These are phyloP conservation scores for Dasyurus viverrinus DNA, from an alignment of 2,113 vertebrate species.

Conservation along the genomic window DNA sequence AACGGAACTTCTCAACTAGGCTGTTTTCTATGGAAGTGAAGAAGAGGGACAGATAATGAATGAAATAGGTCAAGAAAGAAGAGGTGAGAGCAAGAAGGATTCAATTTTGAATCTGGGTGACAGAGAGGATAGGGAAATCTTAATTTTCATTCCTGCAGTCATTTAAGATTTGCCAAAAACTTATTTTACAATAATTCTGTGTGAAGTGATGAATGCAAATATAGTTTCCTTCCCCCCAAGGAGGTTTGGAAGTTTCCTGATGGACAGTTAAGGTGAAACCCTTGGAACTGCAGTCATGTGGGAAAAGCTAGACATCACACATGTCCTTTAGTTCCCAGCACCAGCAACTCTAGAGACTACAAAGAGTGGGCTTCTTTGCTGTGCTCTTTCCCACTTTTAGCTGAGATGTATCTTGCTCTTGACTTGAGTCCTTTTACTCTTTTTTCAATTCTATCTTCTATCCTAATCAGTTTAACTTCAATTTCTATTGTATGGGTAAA, in stretches of 20 bases:
- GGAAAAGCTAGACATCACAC: background rate
- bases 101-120: too few relatives aligned
- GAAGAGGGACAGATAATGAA: background rate
- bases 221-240: background rate
- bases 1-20: background rate
- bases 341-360: background rate
- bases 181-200: background rate
- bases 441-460: background rate
- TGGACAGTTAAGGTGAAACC: too few relatives aligned
- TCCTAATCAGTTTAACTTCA: background rate
- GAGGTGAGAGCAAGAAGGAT: too few relatives aligned
- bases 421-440: background rate
- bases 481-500: background rate
- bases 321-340: background rate
- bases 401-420: background rate
- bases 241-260: background rate
- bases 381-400: background rate
- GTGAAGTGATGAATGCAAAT: background rate
- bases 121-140: background rate
- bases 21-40: background rate
- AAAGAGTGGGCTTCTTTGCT: background rate
- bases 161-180: background rate
- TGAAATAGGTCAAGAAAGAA: too few relatives aligned
- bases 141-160: background rate
- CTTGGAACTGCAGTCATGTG: background rate